Base-by-base conservation (phyloP, 2,797 vertebrate genomes). In the Coilia nasus region DNA sequence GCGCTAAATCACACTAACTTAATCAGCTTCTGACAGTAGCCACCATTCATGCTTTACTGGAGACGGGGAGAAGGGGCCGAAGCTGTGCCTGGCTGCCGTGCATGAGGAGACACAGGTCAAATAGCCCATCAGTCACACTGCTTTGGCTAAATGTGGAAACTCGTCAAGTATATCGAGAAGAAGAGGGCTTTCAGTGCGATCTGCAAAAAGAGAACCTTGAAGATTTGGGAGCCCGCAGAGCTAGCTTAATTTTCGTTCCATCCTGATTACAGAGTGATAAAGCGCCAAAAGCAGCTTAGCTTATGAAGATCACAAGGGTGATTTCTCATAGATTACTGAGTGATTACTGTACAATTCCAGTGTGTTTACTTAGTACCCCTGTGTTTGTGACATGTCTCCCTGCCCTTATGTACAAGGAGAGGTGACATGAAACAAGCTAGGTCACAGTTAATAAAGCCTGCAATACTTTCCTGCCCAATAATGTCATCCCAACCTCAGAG, bases 251-350 rank as follows among this genome's bases (percentile, higher is more conserved):
- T 83, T 19, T 81, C 11, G 50, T 80, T 15, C 46, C 50, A 9
- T 54, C 12, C 46, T 86, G 50, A 81, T 86, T 86, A 25, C 47
- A 19, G 57, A 67, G 46, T 86, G n/a, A 28, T 83, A 81, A 83
- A 80, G 82, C 28, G 82, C 59, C 64, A 84, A 83, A 86, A 84
- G 57, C 12, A 41, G 15, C 81, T 82, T 82, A 81, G 46, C 71
- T 14, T 47, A 47, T 60, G 50, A 54, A 80, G 35, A 86, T 81
- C 35, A 83, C 82, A 17, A 15, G 21, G 14, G 28, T 3, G 44
- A 44, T 23, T 11, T 71, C 64, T 75, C 15, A 2, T 82, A 28
- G 62, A 81, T 47, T 31, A 83, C 17, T 41, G 19, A 10, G 25
- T 82, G 7, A 50, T 41, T 6, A 35, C 15, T 11, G 7, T 75